Base-by-base conservation (phyloP, 2,888 invertebrate species). In the Lycia hirtaria region DNA sequence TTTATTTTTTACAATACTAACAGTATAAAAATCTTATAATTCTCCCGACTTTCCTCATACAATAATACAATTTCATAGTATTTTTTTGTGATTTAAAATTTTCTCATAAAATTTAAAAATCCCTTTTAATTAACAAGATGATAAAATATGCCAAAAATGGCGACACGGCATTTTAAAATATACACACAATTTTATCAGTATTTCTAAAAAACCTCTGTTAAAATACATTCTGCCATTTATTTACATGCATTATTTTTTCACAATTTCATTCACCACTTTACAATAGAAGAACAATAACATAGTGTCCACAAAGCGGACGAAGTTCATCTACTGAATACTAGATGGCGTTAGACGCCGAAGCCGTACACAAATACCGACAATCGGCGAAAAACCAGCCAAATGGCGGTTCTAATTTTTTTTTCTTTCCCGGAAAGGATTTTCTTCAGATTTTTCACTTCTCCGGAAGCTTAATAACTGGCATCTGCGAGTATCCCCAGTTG, bases 401-500 rank as follows among this genome's bases (percentile, higher is more conserved):
- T n/a, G 41, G 19, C 35, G 41, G 57, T 56, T 40, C 15, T 40
- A 43, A 55, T 75, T 75, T 73, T 76, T 75, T 76, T 70, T 73
- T 75, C 73, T 76, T 75, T 75, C 71, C 75, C 72, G 69, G 68
- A 73, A 69, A 50, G 67, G 66, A 56, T 62, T 64, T 47, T 56
- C 59, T 62, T 49, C 60, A 62, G 61, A 19, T 28, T 38, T 64
- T 85, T 93, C 94, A 94, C 90, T 93, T 93, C 74, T 92, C 93
- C 2, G 95, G 95, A 45, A 95, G 80, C 79, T 94, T 93, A 62
- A 95, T 93, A 53, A 95, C 93, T 58, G 95, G 95, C 65, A 93
- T 88, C 63, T 94, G 93, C 28, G 93, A 91, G 69, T 93, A 92
- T 62, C 94, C 94, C 92, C 95, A 93, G 58, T 93, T 94, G 60